Base-by-base conservation (phyloP, 2,888 invertebrate genomes). In the Nemotelus nigrinus region DNA sequence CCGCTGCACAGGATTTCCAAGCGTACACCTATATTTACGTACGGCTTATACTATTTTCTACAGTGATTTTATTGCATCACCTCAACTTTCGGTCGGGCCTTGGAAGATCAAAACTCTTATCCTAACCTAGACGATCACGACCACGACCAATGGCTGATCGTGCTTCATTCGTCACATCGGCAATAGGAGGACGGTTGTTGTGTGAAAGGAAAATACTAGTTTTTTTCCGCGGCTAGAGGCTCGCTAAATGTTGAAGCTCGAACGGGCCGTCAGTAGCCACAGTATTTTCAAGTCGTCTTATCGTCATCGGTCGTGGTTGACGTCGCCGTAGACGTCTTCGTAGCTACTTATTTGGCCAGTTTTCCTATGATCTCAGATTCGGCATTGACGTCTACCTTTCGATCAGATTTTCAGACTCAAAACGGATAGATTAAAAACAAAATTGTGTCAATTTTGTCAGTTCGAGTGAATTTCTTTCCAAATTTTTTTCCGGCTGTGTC, bases 41-140 rank as follows among this genome's bases (percentile, higher is more conserved):
- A 25, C 25, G 25, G 25, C 25, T 25, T 25, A 25, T 25, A 25
- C 25, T 25, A n/a, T 8, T 4, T 67, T n/a, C 44, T n/a, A 4
- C 43, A 41, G 3, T 43, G 44, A 57, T 57, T 71, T 53, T 48
- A 44, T 71, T 71, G 71, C 71, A 71, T 71, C 71, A 71, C 71
- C n/a, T 71, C 44, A 25, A 25, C 71, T 57, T 57, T 25, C 5
- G 3, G 4, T 63, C 41, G 5, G 25, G 50, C 50, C 50, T 50
- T 50, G 50, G 50, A 50, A 5, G 50, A 8, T 25, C 25, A 25
- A 25, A 25, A 25, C 25, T 25, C 25, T 25, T 25, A 25, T 25
- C 25, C 25, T 25, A 25, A 25, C 25, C 25, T 25, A 25, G 25
- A 1, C 25, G 25, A 25, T 25, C 25, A 25, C 25, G 25, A 25